Conservation (phyloP, 2,797 vertebrate species). For the Knipowitschia caucasica region DNA sequence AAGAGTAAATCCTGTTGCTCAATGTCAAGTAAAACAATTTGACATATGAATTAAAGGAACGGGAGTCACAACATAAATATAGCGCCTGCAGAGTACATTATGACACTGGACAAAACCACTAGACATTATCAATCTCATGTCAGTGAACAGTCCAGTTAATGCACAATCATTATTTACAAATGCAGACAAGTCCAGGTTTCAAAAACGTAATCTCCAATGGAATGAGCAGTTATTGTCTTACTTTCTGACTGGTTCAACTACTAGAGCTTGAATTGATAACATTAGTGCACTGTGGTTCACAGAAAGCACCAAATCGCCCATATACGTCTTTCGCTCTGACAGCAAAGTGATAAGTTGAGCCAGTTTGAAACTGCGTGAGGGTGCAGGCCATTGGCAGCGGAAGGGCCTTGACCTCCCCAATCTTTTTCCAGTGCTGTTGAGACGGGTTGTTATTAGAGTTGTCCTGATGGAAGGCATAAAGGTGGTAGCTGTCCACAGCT, state of each 20-base stretch:
- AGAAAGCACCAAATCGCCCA: slow-evolving; percentile 95
- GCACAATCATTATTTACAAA: slow-evolving; percentile 57
- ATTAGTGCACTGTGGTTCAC: slow-evolving; percentile 98
- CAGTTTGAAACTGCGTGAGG: slow-evolving; percentile 96
- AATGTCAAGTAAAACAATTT: slow-evolving; percentile 36
- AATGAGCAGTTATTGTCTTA: slow-evolving; percentile 10
- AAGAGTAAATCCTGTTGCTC: slow-evolving; percentile 36
- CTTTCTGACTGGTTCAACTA: slow-evolving; percentile 46
- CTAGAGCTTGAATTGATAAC: slow-evolving; percentile 82
- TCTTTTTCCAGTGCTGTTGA: slow-evolving; percentile 97
- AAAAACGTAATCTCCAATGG: slow-evolving; percentile 42
- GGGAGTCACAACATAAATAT: slow-evolving; percentile 70
- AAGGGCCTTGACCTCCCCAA: slow-evolving; percentile 95
- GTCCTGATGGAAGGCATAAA: slow-evolving; percentile 95
- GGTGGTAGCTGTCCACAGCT: slow-evolving; percentile 93
- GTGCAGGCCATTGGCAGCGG: slow-evolving; percentile 98
- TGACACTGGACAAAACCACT: slow-evolving; percentile 54
- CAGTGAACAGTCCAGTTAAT: slow-evolving; percentile 47
- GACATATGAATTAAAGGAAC: slow-evolving; percentile 46
- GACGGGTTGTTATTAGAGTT: slow-evolving; percentile 65
- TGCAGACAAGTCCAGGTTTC: slow-evolving; percentile 38
- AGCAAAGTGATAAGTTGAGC: slow-evolving; percentile 97
- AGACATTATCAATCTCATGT: slow-evolving; percentile 27
- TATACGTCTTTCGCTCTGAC: slow-evolving; percentile 94
- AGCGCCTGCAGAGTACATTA: slow-evolving; percentile 50